Conservation (phyloP, 2,797 vertebrate genomes). For the Linurgus olivaceus region DNA sequence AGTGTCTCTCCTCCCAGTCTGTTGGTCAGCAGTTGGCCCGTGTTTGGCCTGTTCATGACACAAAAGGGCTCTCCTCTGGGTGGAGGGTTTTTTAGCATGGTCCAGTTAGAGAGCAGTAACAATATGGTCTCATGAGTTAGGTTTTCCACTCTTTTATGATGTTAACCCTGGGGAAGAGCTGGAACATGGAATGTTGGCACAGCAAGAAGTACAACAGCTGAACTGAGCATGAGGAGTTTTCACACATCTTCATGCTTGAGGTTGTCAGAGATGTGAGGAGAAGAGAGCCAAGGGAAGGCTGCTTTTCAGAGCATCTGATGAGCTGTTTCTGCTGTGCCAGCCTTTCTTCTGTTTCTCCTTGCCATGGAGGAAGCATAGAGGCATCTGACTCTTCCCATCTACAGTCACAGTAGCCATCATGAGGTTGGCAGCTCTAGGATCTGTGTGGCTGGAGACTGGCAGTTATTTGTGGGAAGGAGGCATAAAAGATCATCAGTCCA, state of each 20-base stretch:
- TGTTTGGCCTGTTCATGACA: neutral
- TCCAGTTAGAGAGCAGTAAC: neutral
- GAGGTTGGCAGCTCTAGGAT: neutral
- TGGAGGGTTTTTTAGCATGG: neutral
- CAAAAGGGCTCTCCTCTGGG: neutral
- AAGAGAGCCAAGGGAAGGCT: neutral
- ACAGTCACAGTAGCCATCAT: neutral
- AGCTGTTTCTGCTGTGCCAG: constrained; percentile 1
- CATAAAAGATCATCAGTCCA: neutral
- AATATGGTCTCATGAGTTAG: neutral
- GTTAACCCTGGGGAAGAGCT: neutral
- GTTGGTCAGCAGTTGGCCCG: neutral
- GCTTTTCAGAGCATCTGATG: neutral
- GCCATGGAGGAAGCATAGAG: neutral
- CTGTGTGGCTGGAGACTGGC: neutral
- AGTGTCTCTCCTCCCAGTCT: neutral
- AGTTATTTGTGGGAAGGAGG: neutral
- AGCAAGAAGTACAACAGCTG: neutral
- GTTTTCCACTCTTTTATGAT: constrained; percentile 1
- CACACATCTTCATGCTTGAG: neutral
- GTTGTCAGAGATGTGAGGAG: neutral
- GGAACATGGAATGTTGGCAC: neutral
- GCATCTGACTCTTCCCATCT: neutral
- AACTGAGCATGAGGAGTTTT: neutral
- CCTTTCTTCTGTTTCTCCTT: neutral